Evolutionary conservation across 1,140 invertebrate species (phyloP).

Genomic region (Helicoverpa zea): DNA sequence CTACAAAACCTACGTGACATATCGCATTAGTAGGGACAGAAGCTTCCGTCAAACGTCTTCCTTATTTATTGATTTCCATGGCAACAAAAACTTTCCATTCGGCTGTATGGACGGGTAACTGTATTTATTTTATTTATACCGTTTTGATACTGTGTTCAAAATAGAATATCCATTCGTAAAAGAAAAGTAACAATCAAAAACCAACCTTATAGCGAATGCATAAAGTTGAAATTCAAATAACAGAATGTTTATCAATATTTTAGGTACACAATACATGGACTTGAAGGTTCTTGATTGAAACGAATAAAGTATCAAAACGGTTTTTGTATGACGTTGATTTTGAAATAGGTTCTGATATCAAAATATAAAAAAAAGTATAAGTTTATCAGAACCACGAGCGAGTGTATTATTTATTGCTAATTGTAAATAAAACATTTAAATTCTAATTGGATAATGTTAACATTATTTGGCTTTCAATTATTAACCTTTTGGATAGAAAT

Average conservation of each 20-base stretch:
- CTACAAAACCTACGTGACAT: not conserved
- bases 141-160: slow-evolving; percentile 20
- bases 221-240: slow-evolving; percentile 7
- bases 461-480: slow-evolving; percentile 1
- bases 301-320: slow-evolving; percentile 5
- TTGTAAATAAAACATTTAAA: slow-evolving; percentile 8
- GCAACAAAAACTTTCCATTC: slow-evolving; percentile 48
- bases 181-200: not conserved
- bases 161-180: not conserved
- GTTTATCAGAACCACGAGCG: slow-evolving; percentile 8
- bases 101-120: slow-evolving; percentile 7
- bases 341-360: not conserved
- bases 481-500: too few species aligned
- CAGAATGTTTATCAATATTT: too few species aligned
- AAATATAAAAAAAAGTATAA: not conserved
- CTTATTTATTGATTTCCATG: slow-evolving; percentile 47
- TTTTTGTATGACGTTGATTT: slow-evolving; percentile 16
- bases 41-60: slow-evolving; percentile 57
- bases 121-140: slow-evolving; percentile 41
- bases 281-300: too few species aligned
- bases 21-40: not conserved
- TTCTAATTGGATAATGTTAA: slow-evolving; percentile 13
- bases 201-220: not conserved
- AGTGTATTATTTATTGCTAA: slow-evolving; percentile 27
- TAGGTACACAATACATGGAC: too few species aligned